Evolutionary conservation across 2,888 invertebrate species (phyloP).

Genomic region (Caenorhabditis wallacei): DNA sequence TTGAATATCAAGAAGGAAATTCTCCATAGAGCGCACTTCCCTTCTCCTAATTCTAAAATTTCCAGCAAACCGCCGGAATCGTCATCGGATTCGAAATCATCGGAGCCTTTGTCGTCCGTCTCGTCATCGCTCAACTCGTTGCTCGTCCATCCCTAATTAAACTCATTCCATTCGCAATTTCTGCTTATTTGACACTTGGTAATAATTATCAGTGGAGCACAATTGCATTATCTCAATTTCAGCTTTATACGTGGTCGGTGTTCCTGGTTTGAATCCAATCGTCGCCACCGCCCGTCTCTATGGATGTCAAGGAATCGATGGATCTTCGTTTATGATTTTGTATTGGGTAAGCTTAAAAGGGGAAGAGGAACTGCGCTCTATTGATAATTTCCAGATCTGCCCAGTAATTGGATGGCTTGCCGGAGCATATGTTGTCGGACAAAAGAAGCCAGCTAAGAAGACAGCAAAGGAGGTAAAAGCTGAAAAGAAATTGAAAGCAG

Average conservation of each 20-base stretch:
- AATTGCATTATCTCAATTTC: conserved; percentile 21
- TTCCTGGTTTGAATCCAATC: conserved; percentile 82
- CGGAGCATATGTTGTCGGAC: conserved; percentile 46
- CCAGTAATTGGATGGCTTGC: conserved; percentile 62
- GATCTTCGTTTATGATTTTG: conserved; percentile 76
- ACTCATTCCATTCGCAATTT: conserved; percentile 72
- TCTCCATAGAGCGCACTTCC: too few species aligned
- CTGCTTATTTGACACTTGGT: conserved; percentile 74
- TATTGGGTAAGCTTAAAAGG: conserved; percentile 74
- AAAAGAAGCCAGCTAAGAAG: conserved; percentile 26
- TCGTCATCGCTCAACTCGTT: conserved; percentile 64
- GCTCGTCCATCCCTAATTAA: conserved; percentile 48
- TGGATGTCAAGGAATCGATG: conserved; percentile 79
- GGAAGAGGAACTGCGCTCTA: not conserved
- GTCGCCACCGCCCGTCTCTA: conserved; percentile 77
- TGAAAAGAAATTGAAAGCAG: conserved; percentile 48
- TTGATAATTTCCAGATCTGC: conserved; percentile 50
- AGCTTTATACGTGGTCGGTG: conserved; percentile 79
- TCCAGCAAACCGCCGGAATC: conserved; percentile 65
- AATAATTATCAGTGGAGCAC: not conserved
- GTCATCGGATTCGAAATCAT: conserved; percentile 73
- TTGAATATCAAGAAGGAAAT: too few species aligned
- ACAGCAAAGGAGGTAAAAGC: conserved; percentile 29
- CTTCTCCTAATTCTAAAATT: conserved; percentile 6
- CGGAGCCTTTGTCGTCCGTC: conserved; percentile 72